Evolutionary conservation across 1,140 invertebrate genomes (phyloP).

Genomic region (Anoplolepis gracilipes): DNA sequence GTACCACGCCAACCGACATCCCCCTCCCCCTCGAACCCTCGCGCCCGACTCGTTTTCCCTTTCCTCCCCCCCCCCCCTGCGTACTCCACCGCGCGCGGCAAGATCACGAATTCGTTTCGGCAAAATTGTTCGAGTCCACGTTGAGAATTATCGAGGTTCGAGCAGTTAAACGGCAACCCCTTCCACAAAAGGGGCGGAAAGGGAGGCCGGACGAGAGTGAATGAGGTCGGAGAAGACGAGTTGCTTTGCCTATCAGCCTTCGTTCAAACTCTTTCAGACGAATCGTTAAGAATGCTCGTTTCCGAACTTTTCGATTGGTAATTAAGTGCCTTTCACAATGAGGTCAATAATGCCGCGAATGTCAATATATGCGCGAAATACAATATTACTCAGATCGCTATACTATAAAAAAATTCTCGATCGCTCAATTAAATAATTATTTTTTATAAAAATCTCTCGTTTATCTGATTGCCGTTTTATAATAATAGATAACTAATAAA

Average conservation of each 20-base stretch:
- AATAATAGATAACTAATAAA: not conserved
- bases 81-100: conserved; percentile 9
- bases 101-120: conserved; percentile 74
- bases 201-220: not conserved
- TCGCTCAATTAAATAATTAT: conserved; percentile 39
- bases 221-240: not conserved
- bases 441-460: conserved; percentile 3
- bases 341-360: conserved; percentile 14
- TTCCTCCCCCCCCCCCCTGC: not conserved
- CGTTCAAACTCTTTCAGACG: not conserved
- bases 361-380: not conserved
- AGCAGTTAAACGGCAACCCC: conserved; percentile 65
- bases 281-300: conserved; percentile 30
- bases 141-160: conserved; percentile 67
- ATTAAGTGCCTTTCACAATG: conserved; percentile 21
- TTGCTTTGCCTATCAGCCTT: not conserved
- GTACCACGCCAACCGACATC: conserved; percentile 68
- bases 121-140: conserved; percentile 72
- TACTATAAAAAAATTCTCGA: not conserved
- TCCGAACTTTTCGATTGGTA: conserved; percentile 2
- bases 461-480: conserved; percentile 17
- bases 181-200: not conserved
- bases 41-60: not conserved
- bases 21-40: not conserved
- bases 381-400: too few species aligned